Evolutionary conservation across 2,797 vertebrate species (phyloP), one percentile per base, ranked within the genome.

Genomic region (Premnoplex brunnescens): DNA sequence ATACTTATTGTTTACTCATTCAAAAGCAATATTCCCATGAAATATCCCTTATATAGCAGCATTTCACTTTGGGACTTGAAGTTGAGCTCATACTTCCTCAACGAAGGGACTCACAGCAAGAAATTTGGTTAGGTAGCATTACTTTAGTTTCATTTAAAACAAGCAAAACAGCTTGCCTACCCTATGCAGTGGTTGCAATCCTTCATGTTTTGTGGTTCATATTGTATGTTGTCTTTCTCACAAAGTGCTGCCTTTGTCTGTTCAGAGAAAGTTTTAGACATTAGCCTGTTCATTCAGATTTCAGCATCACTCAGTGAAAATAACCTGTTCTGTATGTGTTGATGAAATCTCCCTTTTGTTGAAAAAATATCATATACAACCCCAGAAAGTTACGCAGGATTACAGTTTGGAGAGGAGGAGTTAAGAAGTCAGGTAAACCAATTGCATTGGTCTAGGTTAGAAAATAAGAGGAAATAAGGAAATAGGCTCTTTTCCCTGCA

Each of bases 191-290:
- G 18, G 48, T 86, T 21, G 9, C 19, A 27, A 2, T 22, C 39
- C 30, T 48, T 90, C 48, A 10, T 14, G 12, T 72, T 85, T 76
- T 56, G 18, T 43, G 78, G 44, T 22, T 77, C 5, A 1, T 68
- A 6, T 56, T 0, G 0, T 46, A 11, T 14, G 9, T 60, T 48
- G 20, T 10, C 2, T 68, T 78, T 63, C 41, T 77, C 4, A 21
- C 3, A 10, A 74, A 69, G 24, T 58, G n/a, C 56, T 85, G 14
- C 23, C 49, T 71, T 74, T 60, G 22, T 54, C 44, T 64, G 3
- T 59, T 69, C 27, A 59, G 52, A 37, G 11, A 55, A 36, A 41
- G 11, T 63, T 77, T 63, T 36, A 48, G 30, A 13, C 27, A 21
- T 56, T 20, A 23, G 12, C 46, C 22, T 77, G 32, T 67, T 83